These are phyloP conservation scores for Nemapogon koenigi DNA, from an alignment of 2,888 invertebrate species.

Conservation along the genomic window DNA sequence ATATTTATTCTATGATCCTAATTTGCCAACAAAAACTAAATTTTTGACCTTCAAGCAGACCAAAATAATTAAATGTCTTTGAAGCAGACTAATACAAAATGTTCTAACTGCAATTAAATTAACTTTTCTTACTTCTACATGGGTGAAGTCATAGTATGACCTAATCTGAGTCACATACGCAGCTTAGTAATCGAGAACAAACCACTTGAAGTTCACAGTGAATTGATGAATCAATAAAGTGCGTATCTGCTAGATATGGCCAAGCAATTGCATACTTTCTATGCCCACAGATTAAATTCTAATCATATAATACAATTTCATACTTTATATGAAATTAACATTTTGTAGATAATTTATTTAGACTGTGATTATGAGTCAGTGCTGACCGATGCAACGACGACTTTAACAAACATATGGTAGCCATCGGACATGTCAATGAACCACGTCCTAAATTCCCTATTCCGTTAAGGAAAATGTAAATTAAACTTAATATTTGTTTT, in stretches of 20 bases:
- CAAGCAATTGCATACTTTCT: conserved; percentile 7
- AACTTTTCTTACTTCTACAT: too few relatives aligned
- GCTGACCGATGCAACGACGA: conserved; percentile 22
- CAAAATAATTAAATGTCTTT: too few relatives aligned
- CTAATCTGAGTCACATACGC: not conserved
- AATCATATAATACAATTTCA: conserved; percentile 2
- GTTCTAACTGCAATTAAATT: too few relatives aligned
- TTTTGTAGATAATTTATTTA: too few relatives aligned
- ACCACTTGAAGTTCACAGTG: conserved; percentile 1
- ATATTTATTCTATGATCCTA: too few relatives aligned
- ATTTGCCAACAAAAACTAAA: too few relatives aligned
- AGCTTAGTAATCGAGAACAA: not conserved
- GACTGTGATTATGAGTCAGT: conserved; percentile 4
- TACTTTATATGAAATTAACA: too few relatives aligned
- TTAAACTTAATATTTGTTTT: not conserved
- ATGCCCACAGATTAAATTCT: conserved; percentile 6
- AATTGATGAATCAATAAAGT: conserved; percentile 7
- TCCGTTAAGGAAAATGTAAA: conserved; percentile 2
- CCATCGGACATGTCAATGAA: conserved; percentile 43
- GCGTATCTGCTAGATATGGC: not conserved
- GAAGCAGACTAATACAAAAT: too few relatives aligned
- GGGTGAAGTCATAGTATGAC: too few relatives aligned
- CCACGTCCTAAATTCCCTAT: conserved; percentile 15
- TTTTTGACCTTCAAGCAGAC: too few relatives aligned
- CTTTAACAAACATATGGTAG: conserved; percentile 37